Evolutionary conservation across 37 sponge, comb jelly and placozoan species (phyloP), one percentile per base, ranked within the genome.

Genomic region (Geodia barretti): DNA sequence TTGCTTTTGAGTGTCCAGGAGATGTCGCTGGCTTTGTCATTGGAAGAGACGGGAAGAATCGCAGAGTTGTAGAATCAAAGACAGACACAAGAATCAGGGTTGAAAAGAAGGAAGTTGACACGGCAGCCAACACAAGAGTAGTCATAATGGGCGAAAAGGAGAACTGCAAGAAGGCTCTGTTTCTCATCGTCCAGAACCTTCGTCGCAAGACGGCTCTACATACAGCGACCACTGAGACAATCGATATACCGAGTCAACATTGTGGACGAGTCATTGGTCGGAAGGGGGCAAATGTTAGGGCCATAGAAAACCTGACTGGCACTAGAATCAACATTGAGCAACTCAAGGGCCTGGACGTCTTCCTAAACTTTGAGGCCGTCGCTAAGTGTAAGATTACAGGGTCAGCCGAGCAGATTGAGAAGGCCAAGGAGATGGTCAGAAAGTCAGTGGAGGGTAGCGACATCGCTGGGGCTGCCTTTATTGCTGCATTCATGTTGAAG

Each of bases 21-120:
- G 95, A 94, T 62, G 61, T 72, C 20, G 79, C 74, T 47, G 95
- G 95, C 80, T 41, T 90, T 47, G 69, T 94, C n/a, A 87, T 94
- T 60, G 95, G 95, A 4, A 86, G 59, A 29, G 87, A 84, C 29
- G 95, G 95, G 28, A 82, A 83, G 47, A 94, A 85, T 40, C 83
- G 90, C 28, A 35, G 65, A 17, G 74, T 66, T 42, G 79, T 94
- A 0, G 79, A 94, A 61, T 82, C 80, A 34, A 86, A 90, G 33
- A 87, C 84, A 3, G 68, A 84, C 61, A 82, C 88, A 33, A 90
- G n/a, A 3, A 79, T 90, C 23, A 84, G 80, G 59, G 69, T 94
- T 14, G 38, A 69, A 38, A n/a, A 38, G 9, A 23, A 28, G 2
- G 23, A 77, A 28, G 26, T 21, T 33, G 42, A 21, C 25, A 3